Evolutionary conservation across 2,888 invertebrate genomes (phyloP), one percentile per base, ranked within the genome.

Genomic region (Mycogona germanica): DNA sequence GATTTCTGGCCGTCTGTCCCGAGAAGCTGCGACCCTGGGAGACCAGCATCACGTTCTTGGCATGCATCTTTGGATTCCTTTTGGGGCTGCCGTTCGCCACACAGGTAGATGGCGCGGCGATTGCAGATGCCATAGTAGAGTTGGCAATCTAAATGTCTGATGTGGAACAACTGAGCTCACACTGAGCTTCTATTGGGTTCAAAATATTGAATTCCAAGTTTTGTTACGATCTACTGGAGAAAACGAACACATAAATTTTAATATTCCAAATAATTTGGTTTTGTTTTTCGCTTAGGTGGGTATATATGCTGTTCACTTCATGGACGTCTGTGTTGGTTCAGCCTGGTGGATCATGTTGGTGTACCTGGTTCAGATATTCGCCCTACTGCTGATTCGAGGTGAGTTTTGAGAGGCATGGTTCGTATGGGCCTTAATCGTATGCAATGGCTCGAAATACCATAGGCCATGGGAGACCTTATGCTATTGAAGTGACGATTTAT

Each of bases 321-420:
- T 88, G 67, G 92, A 91, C 71, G 84, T 84, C 67, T 79, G 82
- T 25, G 75, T 88, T 64, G 85, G 86, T 17, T 87, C 87, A 3
- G 76, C 81, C 3, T 92, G 92, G 91, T 88, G 87, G 82, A 77
- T 89, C 55, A 80, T 87, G 67, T 76, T 83, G 51, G 72, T 88
- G 40, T 85, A 88, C 68, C 55, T 63, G 42, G 55, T 58, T 2
- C 53, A 59, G 55, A 74, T 85, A 45, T 72, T 83, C 44, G 60
- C 60, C 17, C 47, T 62, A 30, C 55, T 60, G 32, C 56, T 63
- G 46, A 59, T 63, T 41, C 48, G 63, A 56, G 63, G 62, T 60
- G 48, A 53, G 41, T 38, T 32, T 23, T 12, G n/a, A 25, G 7
- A 25, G 14, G 14, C 35, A 12, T 12, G 14, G 23, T 19, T 12